These are phyloP conservation scores for Odontamblyopus rebecca DNA, from an alignment of 2,797 vertebrate genomes.

Conservation along the genomic window DNA sequence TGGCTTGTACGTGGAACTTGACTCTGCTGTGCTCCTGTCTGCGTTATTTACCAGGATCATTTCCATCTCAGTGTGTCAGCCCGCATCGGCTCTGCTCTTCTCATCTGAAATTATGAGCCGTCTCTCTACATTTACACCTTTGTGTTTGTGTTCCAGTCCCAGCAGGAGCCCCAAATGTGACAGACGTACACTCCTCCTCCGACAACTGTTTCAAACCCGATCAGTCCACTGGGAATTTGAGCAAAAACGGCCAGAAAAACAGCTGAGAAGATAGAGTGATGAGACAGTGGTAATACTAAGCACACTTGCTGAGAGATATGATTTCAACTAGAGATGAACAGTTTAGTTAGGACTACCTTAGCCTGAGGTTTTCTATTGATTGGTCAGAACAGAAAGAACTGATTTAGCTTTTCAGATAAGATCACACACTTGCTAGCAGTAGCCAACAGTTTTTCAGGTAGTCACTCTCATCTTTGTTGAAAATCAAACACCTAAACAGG, in stretches of 20 bases:
- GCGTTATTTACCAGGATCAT: conserved; percentile 16
- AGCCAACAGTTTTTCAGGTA: too few relatives aligned
- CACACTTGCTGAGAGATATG: background rate
- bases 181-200: conserved; percentile 29
- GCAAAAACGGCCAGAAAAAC: conserved; percentile 21
- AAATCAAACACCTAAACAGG: too few relatives aligned
- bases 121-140: background rate
- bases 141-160: conserved; percentile 16
- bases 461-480: too few relatives aligned
- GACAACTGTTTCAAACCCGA: conserved; percentile 34
- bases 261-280: conserved; percentile 11
- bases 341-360: too few relatives aligned
- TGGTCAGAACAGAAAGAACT: too few relatives aligned
- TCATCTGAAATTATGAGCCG: conserved; percentile 25
- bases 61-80: conserved; percentile 14
- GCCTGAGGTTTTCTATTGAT: too few relatives aligned
- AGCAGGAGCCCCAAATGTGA: conserved; percentile 34
- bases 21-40: conserved; percentile 27
- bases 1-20: conserved; percentile 16
- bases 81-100: background rate
- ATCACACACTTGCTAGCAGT: too few relatives aligned
- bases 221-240: conserved; percentile 19
- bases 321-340: background rate
- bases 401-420: too few relatives aligned
- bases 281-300: background rate